phyloP scores from a whole-genome alignment of 2,113 vertebrate species.

The Ophthalmolycus amberensis region DNA sequence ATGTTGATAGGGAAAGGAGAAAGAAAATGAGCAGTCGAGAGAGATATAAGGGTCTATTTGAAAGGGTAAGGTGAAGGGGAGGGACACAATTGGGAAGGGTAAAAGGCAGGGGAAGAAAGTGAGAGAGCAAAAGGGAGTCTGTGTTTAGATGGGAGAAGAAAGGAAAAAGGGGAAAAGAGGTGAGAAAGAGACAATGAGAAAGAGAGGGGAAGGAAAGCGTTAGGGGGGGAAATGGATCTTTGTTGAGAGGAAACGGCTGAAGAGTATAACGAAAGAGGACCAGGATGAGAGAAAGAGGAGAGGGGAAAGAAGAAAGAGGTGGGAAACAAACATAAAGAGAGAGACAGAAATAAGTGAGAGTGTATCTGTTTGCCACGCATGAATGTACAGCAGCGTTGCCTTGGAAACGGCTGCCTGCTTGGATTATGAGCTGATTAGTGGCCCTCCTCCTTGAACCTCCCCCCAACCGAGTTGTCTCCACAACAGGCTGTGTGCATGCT shows the following conservation, averaged over 20 bases:
- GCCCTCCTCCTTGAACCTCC: conserved; percentile 59
- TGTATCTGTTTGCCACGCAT: conserved; percentile 76
- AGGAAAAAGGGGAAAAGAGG: conserved; percentile 15
- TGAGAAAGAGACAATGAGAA: conserved; percentile 34
- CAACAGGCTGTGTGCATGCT: conserved; percentile 61
- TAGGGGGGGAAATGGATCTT: conserved; percentile 41
- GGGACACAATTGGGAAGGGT: conserved; percentile 27
- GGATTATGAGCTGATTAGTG: conserved; percentile 82
- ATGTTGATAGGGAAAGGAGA: conserved; percentile 11
- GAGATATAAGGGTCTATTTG: conserved; percentile 13
- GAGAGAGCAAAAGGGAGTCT: conserved; percentile 17
- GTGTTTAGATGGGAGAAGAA: conserved; percentile 37
- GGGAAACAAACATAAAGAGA: conserved; percentile 48
- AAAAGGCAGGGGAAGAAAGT: conserved; percentile 11
- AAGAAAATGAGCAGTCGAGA: conserved; percentile 19
- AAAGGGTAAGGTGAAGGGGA: conserved; percentile 19
- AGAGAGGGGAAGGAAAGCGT: conserved; percentile 29
- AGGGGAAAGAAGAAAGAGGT: conserved; percentile 14
- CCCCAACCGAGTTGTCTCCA: conserved; percentile 36
- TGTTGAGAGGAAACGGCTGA: conserved; percentile 36
- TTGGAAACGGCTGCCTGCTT: conserved; percentile 75
- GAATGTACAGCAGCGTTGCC: conserved; percentile 78
- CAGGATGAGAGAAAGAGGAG: conserved; percentile 10
- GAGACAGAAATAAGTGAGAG: conserved; percentile 61
- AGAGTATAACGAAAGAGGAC: conserved; percentile 12